Percentiles rank a stretch among this genome's conserved stretches.
These are phyloP conservation scores for Leptodirus hochenwartii DNA, from an alignment of 2,888 invertebrate genomes.

Conservation along the genomic window DNA sequence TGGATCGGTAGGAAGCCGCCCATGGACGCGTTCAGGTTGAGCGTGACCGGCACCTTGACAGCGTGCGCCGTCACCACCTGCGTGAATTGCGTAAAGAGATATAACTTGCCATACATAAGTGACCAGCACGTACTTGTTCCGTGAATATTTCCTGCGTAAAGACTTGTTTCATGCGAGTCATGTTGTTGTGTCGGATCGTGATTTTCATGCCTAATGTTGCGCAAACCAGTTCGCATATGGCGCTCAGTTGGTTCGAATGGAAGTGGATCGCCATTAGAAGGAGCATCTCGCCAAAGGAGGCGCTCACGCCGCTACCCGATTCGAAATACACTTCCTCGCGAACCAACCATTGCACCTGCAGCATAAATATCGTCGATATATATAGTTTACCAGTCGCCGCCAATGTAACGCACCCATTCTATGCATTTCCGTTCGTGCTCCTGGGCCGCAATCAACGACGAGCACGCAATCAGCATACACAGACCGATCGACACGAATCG, in stretches of 20 bases:
- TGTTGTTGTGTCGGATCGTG: slow-evolving; percentile 68
- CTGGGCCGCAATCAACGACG: slow-evolving; percentile 50
- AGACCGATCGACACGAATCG: slow-evolving; percentile 83
- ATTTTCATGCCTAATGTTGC: slow-evolving; percentile 92
- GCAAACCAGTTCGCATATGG: slow-evolving; percentile 86
- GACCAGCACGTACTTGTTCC: slow-evolving; percentile 89
- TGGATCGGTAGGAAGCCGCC: slow-evolving; percentile 88
- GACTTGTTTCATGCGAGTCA: slow-evolving; percentile 77
- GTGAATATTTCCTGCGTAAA: slow-evolving; percentile 95
- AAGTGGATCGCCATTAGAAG: slow-evolving; percentile 93
- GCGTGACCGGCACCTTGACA: slow-evolving; percentile 88
- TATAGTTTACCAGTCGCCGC: slow-evolving; percentile 2
- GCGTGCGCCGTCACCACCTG: slow-evolving; percentile 72
- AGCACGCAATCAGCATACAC: slow-evolving; percentile 89
- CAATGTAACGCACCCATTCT: slow-evolving; percentile 64
- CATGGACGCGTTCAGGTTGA: slow-evolving; percentile 70
- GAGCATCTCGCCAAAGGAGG: slow-evolving; percentile 90
- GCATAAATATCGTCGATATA: slow-evolving; percentile 3
- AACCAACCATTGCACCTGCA: slow-evolving; percentile 64
- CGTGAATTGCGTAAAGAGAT: no score
- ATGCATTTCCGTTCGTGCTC: slow-evolving; percentile 74
- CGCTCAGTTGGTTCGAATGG: slow-evolving; percentile 83
- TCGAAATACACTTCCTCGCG: slow-evolving; percentile 80
- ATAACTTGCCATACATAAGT: no score
- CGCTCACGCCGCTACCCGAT: slow-evolving; percentile 65